Evolutionary conservation across 2,888 invertebrate genomes (phyloP), one percentile per base, ranked within the genome.

Genomic region (Allygus modestus): DNA sequence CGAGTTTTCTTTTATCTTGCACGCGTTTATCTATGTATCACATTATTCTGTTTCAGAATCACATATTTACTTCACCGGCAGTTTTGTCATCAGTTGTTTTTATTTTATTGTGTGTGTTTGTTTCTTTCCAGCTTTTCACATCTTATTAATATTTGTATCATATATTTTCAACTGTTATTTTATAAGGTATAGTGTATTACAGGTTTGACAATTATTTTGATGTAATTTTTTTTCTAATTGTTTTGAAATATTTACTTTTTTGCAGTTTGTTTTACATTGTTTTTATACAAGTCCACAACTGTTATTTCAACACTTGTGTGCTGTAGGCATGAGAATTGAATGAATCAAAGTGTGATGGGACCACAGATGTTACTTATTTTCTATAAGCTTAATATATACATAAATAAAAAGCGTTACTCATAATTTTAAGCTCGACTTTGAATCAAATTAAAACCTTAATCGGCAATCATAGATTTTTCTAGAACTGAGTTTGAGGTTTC

Each of bases 1-100:
- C 61, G 65, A 61, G 71, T 41, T 43, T 81, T 54, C 51, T 17
- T 54, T 84, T 82, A 51, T 84, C 81, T 81, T 69, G 58, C 75
- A 46, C 54, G 73, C 7, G n/a, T 61, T 46, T 58, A 15, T 23
- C n/a, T 81, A 37, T 43, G 75, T 20, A 23, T 33, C 41, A 31
- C 77, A 20, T 73, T 75, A 0, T 33, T 46, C 58, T 69, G 65
- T 58, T 65, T 75, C 61, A 71, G 65, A 37, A 26, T 71, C 61
- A 77, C 71, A 33, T 41, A 12, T 2, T 75, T 15, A 28, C 9
- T n/a, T 71, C 41, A 33, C 26, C n/a, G 33, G 17, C 1, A 81
- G 9, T 33, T 20, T 54, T 15, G 73, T 46, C 17, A 26, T 23
- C 41, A 23, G 23, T 75, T 84, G 69, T 37, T 71, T 23, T 77